Conservation (phyloP, 2,888 invertebrate genomes). For the Drosophila cognata region DNA sequence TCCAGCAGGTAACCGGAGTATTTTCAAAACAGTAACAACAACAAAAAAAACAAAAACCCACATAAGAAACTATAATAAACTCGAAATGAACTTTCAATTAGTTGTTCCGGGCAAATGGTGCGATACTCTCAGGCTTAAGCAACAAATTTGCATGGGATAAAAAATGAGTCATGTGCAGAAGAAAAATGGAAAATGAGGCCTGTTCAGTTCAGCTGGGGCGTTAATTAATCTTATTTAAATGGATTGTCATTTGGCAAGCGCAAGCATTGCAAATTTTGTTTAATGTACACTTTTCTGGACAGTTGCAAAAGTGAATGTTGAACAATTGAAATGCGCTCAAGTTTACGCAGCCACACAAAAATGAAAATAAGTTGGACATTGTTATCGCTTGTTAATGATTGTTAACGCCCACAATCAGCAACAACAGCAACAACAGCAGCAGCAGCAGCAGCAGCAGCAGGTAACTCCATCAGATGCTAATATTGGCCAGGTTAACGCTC, state of each 20-base stretch:
- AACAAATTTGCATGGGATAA: slow-evolving; percentile 29
- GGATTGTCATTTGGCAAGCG: slow-evolving; percentile 69
- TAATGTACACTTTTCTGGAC: slow-evolving; percentile 48
- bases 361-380: slow-evolving; percentile 45
- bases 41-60: neutral
- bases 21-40: neutral
- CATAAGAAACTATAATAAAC: slow-evolving; percentile 2
- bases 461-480: slow-evolving; percentile 35
- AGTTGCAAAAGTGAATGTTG: slow-evolving; percentile 69
- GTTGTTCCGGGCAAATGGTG: slow-evolving; percentile 24
- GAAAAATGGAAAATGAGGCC: slow-evolving; percentile 49
- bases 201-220: slow-evolving; percentile 52
- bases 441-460: slow-evolving; percentile 13
- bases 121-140: slow-evolving; percentile 12
- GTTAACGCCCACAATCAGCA: slow-evolving; percentile 58
- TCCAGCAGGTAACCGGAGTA: slow-evolving; percentile 39
- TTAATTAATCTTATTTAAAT: slow-evolving; percentile 78
- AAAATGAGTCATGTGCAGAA: slow-evolving; percentile 41
- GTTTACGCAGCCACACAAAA: slow-evolving; percentile 36
- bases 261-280: slow-evolving; percentile 59
- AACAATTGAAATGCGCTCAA: slow-evolving; percentile 69
- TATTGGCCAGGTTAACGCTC: slow-evolving; percentile 69
- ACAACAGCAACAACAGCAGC: slow-evolving; percentile 14
- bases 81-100: slow-evolving; percentile 50
- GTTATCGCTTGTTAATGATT: slow-evolving; percentile 77